Evolutionary conservation across 2,113 vertebrate species (phyloP).

Genomic region (Callorhinus ursinus): DNA sequence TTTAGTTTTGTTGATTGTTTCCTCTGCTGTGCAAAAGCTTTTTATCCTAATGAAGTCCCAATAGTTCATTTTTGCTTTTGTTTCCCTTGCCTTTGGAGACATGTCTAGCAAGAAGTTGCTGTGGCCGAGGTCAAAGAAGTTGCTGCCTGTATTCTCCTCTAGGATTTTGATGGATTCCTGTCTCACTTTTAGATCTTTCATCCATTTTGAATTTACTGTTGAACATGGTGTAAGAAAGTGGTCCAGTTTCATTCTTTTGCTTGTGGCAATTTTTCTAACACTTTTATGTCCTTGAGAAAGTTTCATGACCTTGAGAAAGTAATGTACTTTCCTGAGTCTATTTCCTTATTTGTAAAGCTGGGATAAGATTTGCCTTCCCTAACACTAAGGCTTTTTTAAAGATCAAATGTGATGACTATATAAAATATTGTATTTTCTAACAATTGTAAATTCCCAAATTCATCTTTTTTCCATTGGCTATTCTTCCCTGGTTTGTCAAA

Average conservation of each 20-base stretch:
- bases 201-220: not conserved
- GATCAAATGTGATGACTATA: not conserved
- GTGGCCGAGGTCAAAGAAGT: not conserved
- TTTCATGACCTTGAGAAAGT: not conserved
- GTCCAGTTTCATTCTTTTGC: not conserved
- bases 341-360: not conserved
- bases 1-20: not conserved
- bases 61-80: not conserved
- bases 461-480: not conserved
- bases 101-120: not conserved
- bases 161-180: not conserved
- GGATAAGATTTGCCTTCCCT: not conserved
- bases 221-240: not conserved
- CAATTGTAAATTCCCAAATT: not conserved
- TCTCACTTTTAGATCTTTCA: not conserved
- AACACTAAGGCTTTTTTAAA: not conserved
- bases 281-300: too few relatives aligned
- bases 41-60: not conserved
- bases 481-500: not conserved
- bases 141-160: not conserved
- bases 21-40: not conserved
- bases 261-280: not conserved
- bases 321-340: not conserved
- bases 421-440: not conserved
- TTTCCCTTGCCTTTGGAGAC: not conserved